Evolutionary conservation across 2,888 invertebrate species (phyloP), one percentile per base, ranked within the genome.

Genomic region (Calameuta filiformis): DNA sequence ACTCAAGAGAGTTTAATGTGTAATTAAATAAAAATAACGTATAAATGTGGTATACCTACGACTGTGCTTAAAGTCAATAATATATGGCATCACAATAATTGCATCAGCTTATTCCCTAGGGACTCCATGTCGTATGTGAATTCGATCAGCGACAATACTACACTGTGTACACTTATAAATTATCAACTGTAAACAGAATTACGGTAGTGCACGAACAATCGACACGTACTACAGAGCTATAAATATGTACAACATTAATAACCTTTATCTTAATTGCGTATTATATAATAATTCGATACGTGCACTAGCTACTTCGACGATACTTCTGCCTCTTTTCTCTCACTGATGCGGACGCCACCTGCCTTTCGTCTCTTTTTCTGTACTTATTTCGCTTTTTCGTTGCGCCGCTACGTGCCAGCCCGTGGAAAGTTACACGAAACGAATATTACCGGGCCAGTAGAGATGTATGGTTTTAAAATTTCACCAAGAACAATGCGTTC

Each of bases 31-130:
- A 86, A 85, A 86, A 86, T 80, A 82, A 83, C 86, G 85, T 85
- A 86, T 85, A 83, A 80, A 77, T 81, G 79, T 82, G 84, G 81
- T 81, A 75, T 77, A 78, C 77, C 79, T 74, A 80, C 80, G 82
- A 80, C 79, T 84, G 83, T 77, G 79, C 81, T 84, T 85, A 78
- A 87, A 87, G 78, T 77, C 85, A 87, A 86, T 40, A 40, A 40
- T 40, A 40, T 83, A 84, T 87, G 87, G 85, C 89, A 89, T 89
- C 88, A 84, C 87, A 86, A 86, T 85, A 83, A 88, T 83, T 83
- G 81, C 79, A 79, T 82, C 78, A 77, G 84, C 84, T 84, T 87
- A 87, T 82, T 82, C 80, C 69, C 79, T 83, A 85, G 79, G 79
- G 82, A 79, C 80, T 84, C 81, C 79, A 85, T 81, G 79, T 83